Percentiles rank a stretch among this genome's conserved stretches.
Conservation (phyloP, 1,140 invertebrate species). For the Papilio xuthus region DNA sequence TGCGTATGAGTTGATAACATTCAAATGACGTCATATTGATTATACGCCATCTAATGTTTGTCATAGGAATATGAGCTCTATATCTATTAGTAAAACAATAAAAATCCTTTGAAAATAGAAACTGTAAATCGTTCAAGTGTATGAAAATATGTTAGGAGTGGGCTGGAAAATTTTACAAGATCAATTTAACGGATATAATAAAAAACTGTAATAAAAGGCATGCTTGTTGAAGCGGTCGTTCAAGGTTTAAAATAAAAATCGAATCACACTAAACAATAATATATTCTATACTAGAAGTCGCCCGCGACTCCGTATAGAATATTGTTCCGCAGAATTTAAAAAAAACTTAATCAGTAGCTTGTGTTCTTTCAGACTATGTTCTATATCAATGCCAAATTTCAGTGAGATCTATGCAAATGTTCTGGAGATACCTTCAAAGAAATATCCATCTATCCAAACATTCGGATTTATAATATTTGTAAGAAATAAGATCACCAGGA, state of each 20-base stretch:
- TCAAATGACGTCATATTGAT: slow-evolving; percentile 9
- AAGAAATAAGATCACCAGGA: too few relatives aligned
- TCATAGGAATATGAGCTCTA: background rate
- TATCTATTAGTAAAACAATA: background rate
- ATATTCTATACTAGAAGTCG: too few relatives aligned
- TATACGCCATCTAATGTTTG: background rate
- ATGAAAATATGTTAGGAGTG: slow-evolving; percentile 34
- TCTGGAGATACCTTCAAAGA: too few relatives aligned
- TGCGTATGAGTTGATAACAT: slow-evolving; percentile 1
- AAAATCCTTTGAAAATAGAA: background rate
- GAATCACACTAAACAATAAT: slow-evolving; percentile 28
- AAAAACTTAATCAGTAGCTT: too few relatives aligned
- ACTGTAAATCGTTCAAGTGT: slow-evolving; percentile 8
- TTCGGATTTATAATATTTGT: too few relatives aligned
- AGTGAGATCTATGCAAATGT: too few relatives aligned
- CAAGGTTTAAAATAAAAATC: slow-evolving; percentile 50
- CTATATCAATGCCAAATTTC: too few relatives aligned
- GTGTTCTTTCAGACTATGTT: too few relatives aligned
- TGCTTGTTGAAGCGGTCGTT: slow-evolving; percentile 46
- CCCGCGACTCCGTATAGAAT: too few relatives aligned
- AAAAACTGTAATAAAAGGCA: slow-evolving; percentile 51
- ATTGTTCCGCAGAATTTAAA: too few relatives aligned
- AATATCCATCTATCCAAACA: too few relatives aligned
- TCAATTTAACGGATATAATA: slow-evolving; percentile 55
- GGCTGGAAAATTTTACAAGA: slow-evolving; percentile 54